A percentile compares a stretch with the other conserved stretches of the same genome.
These are phyloP conservation scores for Drosophila grimshawi DNA, from an alignment of 1,140 invertebrate species.

Conservation along the genomic window DNA sequence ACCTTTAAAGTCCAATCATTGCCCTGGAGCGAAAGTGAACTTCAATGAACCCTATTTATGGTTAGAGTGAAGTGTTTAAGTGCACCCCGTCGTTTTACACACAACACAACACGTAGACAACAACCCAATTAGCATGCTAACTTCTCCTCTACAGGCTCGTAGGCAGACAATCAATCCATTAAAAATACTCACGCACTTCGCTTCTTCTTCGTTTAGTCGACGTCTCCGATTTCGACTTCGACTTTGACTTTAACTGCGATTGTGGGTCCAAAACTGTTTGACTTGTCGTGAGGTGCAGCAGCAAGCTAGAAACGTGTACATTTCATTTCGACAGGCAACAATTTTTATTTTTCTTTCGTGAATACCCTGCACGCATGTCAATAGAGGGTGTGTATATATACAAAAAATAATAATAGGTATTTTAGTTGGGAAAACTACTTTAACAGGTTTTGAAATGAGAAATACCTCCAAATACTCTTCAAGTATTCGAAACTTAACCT, in stretches of 20 bases:
- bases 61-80: slow-evolving; percentile 13
- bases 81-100: slow-evolving; percentile 24
- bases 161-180: slow-evolving; percentile 51
- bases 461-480: no score
- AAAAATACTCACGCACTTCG: slow-evolving; percentile 68
- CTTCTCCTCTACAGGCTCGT: slow-evolving; percentile 29
- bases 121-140: slow-evolving; percentile 69
- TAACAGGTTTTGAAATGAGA: no score
- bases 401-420: no score
- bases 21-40: slow-evolving; percentile 39
- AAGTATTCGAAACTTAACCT: no score
- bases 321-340: slow-evolving; percentile 58
- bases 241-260: neutral
- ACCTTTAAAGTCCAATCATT: slow-evolving; percentile 42
- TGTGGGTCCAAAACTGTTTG: slow-evolving; percentile 24
- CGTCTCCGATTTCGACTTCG: slow-evolving; percentile 8
- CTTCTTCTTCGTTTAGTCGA: slow-evolving; percentile 40
- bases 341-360: slow-evolving; percentile 9
- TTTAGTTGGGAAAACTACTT: no score
- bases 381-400: neutral
- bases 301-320: slow-evolving; percentile 57
- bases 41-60: slow-evolving; percentile 40
- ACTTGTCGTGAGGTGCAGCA: slow-evolving; percentile 57
- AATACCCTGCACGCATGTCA: slow-evolving; percentile 22
- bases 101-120: slow-evolving; percentile 11